Percentiles rank a stretch among this genome's conserved stretches.
Evolutionary conservation across 2,797 vertebrate species (phyloP).

Genomic region (Setipinna tenuifilis): DNA sequence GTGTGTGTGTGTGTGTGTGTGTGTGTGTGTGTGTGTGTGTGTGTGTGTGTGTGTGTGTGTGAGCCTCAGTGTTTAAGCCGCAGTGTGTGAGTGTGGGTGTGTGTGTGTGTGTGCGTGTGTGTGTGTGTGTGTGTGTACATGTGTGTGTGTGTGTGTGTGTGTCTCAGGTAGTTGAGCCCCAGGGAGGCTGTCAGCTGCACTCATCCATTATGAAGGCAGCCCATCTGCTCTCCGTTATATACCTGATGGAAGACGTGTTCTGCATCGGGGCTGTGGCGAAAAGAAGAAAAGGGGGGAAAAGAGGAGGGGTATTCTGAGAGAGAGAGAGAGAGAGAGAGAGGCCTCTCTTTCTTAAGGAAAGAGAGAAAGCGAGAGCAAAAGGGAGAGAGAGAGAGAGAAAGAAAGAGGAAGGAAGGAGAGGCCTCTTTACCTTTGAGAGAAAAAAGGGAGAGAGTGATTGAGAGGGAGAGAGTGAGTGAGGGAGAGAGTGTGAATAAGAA

Average conservation of each 20-base stretch:
- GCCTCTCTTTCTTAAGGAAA: no score
- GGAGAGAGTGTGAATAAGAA: no score
- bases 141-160: slow-evolving; percentile 38
- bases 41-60: neutral
- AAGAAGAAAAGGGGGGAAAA: neutral
- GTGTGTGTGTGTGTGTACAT: slow-evolving; percentile 24
- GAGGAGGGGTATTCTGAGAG: neutral
- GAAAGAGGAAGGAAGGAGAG: no score
- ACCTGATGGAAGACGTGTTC: slow-evolving; percentile 60
- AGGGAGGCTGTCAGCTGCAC: slow-evolving; percentile 69
- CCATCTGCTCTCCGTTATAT: slow-evolving; percentile 73
- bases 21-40: neutral
- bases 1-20: neutral
- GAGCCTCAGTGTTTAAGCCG: neutral
- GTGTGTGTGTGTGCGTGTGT: slow-evolving; percentile 15
- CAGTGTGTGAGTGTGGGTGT: neutral
- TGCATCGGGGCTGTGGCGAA: slow-evolving; percentile 30
- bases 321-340: slow-evolving; percentile 32
- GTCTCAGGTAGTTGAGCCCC: slow-evolving; percentile 66
- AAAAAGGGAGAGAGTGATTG: neutral
- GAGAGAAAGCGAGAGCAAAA: no score
- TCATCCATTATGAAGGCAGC: slow-evolving; percentile 67
- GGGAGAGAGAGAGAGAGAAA: no score
- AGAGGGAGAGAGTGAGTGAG: no score
- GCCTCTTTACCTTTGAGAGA: slow-evolving; percentile 9